Base-by-base conservation (phyloP, 2,797 vertebrate species). In the Alca torda region DNA sequence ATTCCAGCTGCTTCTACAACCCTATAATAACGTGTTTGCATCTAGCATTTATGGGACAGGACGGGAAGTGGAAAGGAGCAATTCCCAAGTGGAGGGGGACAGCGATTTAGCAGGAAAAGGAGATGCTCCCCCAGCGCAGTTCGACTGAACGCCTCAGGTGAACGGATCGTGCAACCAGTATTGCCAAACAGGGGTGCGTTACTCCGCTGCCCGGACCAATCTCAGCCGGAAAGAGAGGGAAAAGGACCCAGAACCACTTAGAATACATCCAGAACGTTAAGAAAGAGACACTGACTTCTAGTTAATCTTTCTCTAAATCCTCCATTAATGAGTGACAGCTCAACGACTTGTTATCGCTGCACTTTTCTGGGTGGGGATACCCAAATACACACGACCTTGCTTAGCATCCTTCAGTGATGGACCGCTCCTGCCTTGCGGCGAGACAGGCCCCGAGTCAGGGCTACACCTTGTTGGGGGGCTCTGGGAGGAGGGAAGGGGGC, bases 181-280 rank as follows among this genome's bases (percentile, higher is more conserved):
- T 1, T 15, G 51, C 28, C 65, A 75, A 54, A 50, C 11, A 1
- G 0, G 24, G n/a, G 35, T 6, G 24, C 8, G 0, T 41, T 16
- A 59, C 7, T 1, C 45, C 16, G 28, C 23, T 18, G 43, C 37
- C 45, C 16, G 13, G 4, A 21, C 18, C 20, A 5, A 8, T 6
- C 56, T 35, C 41, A 13, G 51, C 6, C 31, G 17, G 13, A 35
- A 26, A 41, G 33, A 60, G n/a, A 43, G 3, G 15, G 30, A 67
- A 61, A 63, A 65, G 21, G 25, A 60, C 45, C 18, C 31, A 54
- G 25, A 53, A 50, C 13, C 31, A 16, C n/a, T n/a, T 67, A 26
- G 46, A 70, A 28, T 2, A 39, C 12, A 41, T 51, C 33, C 46
- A 67, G 33, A 39, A 33, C 11, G 16, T 25, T 11, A 54, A 26